Percentiles rank a stretch among this genome's conserved stretches.
Conservation (phyloP, 2,113 vertebrate genomes). For the Nematolebias whitei region DNA sequence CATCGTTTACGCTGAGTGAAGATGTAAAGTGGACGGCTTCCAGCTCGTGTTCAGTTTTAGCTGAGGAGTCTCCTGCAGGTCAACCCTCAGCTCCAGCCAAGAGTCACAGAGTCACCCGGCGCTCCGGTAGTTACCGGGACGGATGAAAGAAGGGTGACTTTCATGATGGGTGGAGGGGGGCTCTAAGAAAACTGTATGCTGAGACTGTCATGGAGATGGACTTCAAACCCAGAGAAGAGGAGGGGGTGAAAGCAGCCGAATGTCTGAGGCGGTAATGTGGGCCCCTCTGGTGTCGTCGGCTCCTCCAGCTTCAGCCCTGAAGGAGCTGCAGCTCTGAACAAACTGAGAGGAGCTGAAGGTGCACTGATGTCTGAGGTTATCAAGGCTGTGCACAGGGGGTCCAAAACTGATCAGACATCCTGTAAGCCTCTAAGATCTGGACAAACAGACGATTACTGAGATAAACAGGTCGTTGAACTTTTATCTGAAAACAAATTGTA, state of each 20-base stretch:
- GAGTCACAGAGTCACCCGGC: neutral
- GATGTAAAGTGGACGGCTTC: conserved; percentile 15
- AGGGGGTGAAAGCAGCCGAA: conserved; percentile 24
- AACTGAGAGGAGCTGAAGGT: no score
- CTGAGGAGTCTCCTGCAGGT: no score
- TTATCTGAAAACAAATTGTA: no score
- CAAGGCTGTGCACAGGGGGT: no score
- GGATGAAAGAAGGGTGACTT: conserved; percentile 40
- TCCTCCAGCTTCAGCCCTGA: neutral
- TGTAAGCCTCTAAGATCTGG: no score
- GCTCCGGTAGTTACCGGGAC: conserved; percentile 12
- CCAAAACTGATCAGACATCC: no score
- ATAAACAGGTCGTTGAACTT: no score
- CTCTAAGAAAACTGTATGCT: conserved; percentile 33
- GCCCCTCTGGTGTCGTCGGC: no score
- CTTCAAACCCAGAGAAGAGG: conserved; percentile 32
- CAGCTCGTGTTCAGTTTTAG: conserved; percentile 36
- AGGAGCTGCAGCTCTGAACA: no score
- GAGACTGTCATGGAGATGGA: conserved; percentile 49
- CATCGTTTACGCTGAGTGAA: no score
- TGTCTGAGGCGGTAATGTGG: conserved; percentile 46
- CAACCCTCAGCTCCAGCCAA: conserved; percentile 21
- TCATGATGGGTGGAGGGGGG: conserved; percentile 10
- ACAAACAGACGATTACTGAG: no score
- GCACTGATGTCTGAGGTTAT: no score